phyloP scores from a whole-genome alignment of 2,113 vertebrate species.

The Corydoras sp. region DNA sequence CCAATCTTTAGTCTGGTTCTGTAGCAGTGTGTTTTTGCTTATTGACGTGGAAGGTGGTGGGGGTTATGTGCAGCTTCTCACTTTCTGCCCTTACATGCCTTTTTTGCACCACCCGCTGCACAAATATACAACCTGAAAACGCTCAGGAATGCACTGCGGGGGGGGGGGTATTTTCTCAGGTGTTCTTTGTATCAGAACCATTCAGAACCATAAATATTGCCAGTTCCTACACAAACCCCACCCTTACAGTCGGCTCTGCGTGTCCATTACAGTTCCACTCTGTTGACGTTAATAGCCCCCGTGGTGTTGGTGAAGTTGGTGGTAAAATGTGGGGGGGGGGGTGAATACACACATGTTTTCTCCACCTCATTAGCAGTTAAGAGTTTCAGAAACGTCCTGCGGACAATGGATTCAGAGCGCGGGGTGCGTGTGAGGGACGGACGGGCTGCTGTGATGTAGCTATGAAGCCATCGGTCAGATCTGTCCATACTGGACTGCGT shows the following conservation, averaged over 20 bases:
- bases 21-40: no score
- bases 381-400: constrained; percentile 10
- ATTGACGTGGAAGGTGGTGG: no score
- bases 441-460: constrained; percentile 19
- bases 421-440: constrained; percentile 21
- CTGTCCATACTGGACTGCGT: background rate
- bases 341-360: constrained; percentile 23
- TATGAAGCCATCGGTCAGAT: constrained; percentile 5
- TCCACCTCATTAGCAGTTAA: constrained; percentile 20
- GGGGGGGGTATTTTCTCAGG: constrained; percentile 47
- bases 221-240: constrained; percentile 18
- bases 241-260: background rate
- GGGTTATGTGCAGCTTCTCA: no score
- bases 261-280: constrained; percentile 11
- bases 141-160: constrained; percentile 23
- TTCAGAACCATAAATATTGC: constrained; percentile 39
- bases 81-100: background rate
- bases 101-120: constrained; percentile 21
- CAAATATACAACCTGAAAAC: constrained; percentile 47
- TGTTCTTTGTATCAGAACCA: constrained; percentile 43
- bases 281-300: background rate
- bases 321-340: background rate
- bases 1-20: no score
- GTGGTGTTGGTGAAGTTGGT: background rate
- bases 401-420: background rate